Base-by-base conservation (phyloP, 2,888 invertebrate species). In the Drepana falcataria region DNA sequence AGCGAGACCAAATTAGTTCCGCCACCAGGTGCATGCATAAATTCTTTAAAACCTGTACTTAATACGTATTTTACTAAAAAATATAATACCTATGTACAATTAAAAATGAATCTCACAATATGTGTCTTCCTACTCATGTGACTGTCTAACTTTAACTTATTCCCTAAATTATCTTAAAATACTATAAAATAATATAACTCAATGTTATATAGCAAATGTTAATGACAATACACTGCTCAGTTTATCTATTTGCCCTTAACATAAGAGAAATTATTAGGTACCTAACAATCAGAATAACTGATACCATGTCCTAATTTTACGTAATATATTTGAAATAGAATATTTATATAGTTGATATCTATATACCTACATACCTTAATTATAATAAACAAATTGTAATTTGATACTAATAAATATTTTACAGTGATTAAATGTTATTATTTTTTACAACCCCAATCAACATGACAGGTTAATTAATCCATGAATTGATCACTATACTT, bases 371-470 rank as follows among this genome's bases (percentile, higher is more conserved):
- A 61, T 73, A 71, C 68, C 21, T 69, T 70, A 75, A 73, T 74
- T 68, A 68, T 73, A 69, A 76, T 77, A 79, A 72, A 66, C 64
- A 64, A 68, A 44, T 74, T 75, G 66, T 85, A 85, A 84, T 84
- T 79, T 79, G 77, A 66, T 81, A 85, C 86, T 87, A 87, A 87
- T 85, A 84, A 83, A 81, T 76, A 77, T 83, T 83, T 65, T 84
- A 81, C 81, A 82, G 77, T 79, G 76, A 75, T 73, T 71, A 61
- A 65, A 37, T 63, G 59, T 53, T 64, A 57, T 56, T 55, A 59
- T 69, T 73, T 73, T 64, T 63, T 68, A 72, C 59, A 53, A 54
- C 55, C 35, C 34, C n/a, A 47, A 54, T 53, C 49, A 35, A 0
- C 35, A 5, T 1, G 7, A 35, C 21, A 49, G 21, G 9, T 21